phyloP scores from a whole-genome alignment of 2,797 vertebrate species.

The Falco columbarius region DNA sequence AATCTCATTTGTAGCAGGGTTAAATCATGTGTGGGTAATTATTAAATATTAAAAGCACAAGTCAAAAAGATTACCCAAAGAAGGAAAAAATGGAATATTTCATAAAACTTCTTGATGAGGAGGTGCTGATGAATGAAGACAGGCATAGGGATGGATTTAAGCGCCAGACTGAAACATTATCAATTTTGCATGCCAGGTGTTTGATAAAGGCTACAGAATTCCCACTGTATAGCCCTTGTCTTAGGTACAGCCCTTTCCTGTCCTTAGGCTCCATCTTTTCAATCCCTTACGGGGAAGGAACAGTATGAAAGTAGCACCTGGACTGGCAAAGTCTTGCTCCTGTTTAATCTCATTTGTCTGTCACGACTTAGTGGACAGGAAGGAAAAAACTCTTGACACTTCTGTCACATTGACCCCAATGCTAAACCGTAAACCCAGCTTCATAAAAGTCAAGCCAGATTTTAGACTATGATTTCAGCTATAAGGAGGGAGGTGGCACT shows the following conservation, averaged over 20 bases:
- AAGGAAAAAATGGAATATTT: slow-evolving; percentile 58
- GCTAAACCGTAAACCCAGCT: neutral
- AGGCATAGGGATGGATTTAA: slow-evolving; percentile 46
- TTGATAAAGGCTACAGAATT: slow-evolving; percentile 36
- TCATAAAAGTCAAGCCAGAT: neutral
- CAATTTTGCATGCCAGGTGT: slow-evolving; percentile 59
- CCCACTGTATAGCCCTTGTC: neutral
- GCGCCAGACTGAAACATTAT: neutral
- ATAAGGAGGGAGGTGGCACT: neutral
- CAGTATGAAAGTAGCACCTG: neutral
- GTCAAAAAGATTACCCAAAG: slow-evolving; percentile 67
- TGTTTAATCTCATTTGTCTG: neutral
- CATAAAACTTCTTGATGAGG: slow-evolving; percentile 60
- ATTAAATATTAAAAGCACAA: slow-evolving; percentile 71
- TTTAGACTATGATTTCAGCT: neutral
- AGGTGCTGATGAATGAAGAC: slow-evolving; percentile 63
- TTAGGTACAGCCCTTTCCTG: neutral
- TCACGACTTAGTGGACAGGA: neutral
- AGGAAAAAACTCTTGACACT: neutral
- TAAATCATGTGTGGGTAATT: slow-evolving; percentile 67
- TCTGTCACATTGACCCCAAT: neutral
- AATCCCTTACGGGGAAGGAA: neutral
- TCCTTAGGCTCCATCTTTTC: neutral
- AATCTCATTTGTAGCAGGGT: slow-evolving; percentile 61
- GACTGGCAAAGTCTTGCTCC: neutral